Evolutionary conservation across 2,888 invertebrate genomes (phyloP), one percentile per base, ranked within the genome.

Genomic region (Hirtodrosophila histrioides): DNA sequence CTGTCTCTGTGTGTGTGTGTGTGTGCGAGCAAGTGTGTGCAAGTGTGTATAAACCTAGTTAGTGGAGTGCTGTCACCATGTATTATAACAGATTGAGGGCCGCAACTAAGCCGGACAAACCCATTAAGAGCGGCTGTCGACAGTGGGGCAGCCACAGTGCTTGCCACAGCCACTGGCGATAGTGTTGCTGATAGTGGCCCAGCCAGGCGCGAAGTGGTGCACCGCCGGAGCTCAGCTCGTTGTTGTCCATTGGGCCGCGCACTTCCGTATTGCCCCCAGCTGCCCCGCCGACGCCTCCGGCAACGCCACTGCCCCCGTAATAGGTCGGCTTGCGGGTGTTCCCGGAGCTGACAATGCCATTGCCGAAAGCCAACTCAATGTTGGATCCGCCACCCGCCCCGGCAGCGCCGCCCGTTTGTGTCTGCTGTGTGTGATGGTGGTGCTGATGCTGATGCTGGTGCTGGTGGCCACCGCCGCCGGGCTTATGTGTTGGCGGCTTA

Each of bases 251-350:
- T 69, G 82, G 79, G 29, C 84, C 86, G 74, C 88, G 85, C 66
- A 86, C 87, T 69, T 90, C 89, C 51, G 89, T 82, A 56, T 89
- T 81, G 65, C 87, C 69, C 63, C 76, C 39, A 27, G 72, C 77
- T 51, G 68, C 68, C 17, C 74, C 79, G 12, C 53, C 58, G 23
- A 46, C 58, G 29, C 68, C 69, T n/a, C 68, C 76, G 39, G 63
- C 69, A 5, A 72, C 56, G 6, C 68, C 72, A 56, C 69, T 60
- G 48, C 66, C 63, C 10, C 87, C 88, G 45, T 83, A 89, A 86
- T 88, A 88, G 67, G 91, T 84, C 61, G 92, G 90, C 83, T 91
- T 91, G 58, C 91, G 89, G 57, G 91, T 91, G 58, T 86, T 88
- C 68, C 85, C 74, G 27, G 71, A 55, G 12, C 66, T 76, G 45